phyloP scores from a whole-genome alignment of 2,113 vertebrate species.

The Monopterus albus region DNA sequence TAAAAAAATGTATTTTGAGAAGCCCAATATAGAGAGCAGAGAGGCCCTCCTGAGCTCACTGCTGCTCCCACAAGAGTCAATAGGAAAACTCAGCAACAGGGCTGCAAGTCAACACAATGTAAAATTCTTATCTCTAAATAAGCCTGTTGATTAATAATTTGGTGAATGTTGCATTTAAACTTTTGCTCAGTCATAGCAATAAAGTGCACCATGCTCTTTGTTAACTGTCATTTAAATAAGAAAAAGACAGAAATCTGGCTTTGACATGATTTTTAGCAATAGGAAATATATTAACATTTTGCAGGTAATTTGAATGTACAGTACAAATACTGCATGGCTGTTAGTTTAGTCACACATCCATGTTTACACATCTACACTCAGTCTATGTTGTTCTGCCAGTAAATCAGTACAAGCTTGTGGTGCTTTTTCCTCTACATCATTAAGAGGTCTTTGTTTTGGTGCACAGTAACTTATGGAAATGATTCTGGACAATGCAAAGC shows the following conservation, averaged over 20 bases:
- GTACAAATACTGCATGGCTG: too few species aligned
- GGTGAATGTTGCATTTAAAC: too few species aligned
- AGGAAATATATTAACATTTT: conserved; percentile 21
- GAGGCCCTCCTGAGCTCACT: too few species aligned
- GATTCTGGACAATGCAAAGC: conserved; percentile 81
- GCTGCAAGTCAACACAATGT: not conserved
- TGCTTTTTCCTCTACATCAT: conserved; percentile 17
- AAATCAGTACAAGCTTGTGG: conserved; percentile 45
- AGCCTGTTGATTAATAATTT: too few species aligned
- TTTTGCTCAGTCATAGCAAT: too few species aligned
- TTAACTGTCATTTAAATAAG: too few species aligned
- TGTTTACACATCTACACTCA: conserved; percentile 40
- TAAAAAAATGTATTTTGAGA: not conserved
- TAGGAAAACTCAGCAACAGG: too few species aligned
- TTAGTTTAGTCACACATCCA: conserved; percentile 35
- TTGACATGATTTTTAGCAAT: conserved; percentile 7
- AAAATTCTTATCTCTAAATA: too few species aligned
- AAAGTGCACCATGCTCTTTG: too few species aligned
- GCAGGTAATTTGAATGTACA: conserved; percentile 24
- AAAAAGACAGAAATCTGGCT: conserved; percentile 1
- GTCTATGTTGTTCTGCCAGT: conserved; percentile 7
- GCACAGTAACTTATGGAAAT: conserved; percentile 74
- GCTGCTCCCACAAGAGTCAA: not conserved
- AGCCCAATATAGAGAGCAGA: not conserved
- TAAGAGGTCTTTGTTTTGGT: conserved; percentile 20